phyloP scores from a whole-genome alignment of 2,888 invertebrate species.

The Atherix ibis region DNA sequence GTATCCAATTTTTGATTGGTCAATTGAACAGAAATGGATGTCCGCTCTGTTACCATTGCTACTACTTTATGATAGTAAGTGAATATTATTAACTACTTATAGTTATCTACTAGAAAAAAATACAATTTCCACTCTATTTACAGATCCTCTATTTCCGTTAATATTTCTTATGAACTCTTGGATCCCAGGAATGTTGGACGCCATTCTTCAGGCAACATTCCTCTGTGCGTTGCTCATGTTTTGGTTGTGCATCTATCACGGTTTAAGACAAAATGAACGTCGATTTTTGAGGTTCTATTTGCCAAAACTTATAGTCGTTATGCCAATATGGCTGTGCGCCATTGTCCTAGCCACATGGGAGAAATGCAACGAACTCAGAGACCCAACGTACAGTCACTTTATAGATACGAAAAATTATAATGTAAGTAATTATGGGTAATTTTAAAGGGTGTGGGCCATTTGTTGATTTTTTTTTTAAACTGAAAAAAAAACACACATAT shows the following conservation, averaged over 20 bases:
- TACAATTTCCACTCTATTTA: slow-evolving; percentile 16
- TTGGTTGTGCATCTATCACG: slow-evolving; percentile 93
- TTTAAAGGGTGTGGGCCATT: too few species aligned
- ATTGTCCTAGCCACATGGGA: slow-evolving; percentile 81
- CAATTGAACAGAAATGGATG: slow-evolving; percentile 96
- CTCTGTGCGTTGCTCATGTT: slow-evolving; percentile 75
- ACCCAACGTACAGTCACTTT: slow-evolving; percentile 85
- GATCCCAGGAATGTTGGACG: slow-evolving; percentile 84
- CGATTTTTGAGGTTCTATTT: slow-evolving; percentile 74
- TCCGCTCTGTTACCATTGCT: slow-evolving; percentile 72
- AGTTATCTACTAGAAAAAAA: not conserved
- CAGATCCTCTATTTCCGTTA: slow-evolving; percentile 89
- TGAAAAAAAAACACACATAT: too few species aligned
- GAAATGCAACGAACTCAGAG: slow-evolving; percentile 69
- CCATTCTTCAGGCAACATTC: slow-evolving; percentile 79
- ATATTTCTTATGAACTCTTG: slow-evolving; percentile 78
- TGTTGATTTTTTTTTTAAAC: too few species aligned
- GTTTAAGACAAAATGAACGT: slow-evolving; percentile 82
- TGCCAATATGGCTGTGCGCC: slow-evolving; percentile 73
- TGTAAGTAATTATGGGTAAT: slow-evolving; percentile 43
- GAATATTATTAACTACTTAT: not conserved
- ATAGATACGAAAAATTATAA: slow-evolving; percentile 70
- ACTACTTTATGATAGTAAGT: slow-evolving; percentile 81
- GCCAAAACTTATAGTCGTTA: slow-evolving; percentile 75
- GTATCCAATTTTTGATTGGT: slow-evolving; percentile 85